These are phyloP conservation scores for Chauna torquata DNA, from an alignment of 2,113 vertebrate species.

Conservation along the genomic window DNA sequence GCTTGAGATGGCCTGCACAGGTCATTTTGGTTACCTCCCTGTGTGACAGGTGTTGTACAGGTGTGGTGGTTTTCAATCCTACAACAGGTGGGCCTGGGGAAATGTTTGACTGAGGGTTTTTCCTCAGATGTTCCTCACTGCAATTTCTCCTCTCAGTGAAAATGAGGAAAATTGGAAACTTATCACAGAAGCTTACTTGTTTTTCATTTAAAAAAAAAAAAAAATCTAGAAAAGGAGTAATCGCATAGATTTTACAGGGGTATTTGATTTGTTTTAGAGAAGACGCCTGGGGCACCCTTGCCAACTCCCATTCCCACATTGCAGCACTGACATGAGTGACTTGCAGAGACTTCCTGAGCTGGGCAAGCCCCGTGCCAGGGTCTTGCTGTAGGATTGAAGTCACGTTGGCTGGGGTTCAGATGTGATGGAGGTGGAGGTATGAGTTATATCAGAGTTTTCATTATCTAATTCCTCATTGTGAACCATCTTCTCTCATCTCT, in stretches of 20 bases:
- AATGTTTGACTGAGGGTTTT: background rate
- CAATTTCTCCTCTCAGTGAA: background rate
- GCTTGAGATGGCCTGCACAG: background rate
- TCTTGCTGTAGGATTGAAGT: background rate
- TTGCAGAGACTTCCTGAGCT: background rate
- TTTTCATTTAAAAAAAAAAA: background rate
- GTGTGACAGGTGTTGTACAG: background rate
- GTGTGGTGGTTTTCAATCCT: background rate
- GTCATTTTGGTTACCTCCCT: background rate
- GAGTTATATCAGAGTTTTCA: slow-evolving; percentile 33
- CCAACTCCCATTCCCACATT: background rate
- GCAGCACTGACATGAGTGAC: background rate
- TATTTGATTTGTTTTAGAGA: background rate
- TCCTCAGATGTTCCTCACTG: background rate
- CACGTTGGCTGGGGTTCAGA: background rate
- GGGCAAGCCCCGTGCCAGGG: background rate
- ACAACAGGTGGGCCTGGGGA: background rate
- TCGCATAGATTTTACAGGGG: background rate
- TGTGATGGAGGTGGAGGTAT: background rate
- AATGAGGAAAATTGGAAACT: background rate
- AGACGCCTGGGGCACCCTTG: background rate
- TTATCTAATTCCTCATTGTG: slow-evolving; percentile 38
- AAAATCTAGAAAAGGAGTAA: background rate
- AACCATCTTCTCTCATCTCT: background rate
- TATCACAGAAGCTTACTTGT: background rate